Evolutionary conservation across 2,888 invertebrate genomes (phyloP).

Genomic region (Sphaerophoria rueppellii): DNA sequence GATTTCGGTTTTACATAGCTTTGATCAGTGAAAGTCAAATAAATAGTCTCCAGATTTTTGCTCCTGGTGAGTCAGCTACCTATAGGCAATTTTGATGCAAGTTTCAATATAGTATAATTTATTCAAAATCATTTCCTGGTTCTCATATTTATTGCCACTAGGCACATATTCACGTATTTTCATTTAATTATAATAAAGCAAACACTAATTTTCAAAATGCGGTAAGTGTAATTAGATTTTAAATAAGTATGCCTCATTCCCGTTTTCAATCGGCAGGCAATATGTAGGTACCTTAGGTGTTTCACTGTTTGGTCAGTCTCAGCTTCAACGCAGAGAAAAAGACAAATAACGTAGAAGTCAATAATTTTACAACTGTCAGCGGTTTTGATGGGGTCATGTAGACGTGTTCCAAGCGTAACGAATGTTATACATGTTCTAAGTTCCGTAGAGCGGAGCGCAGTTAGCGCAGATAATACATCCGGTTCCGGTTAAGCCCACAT

Average conservation of each 20-base stretch:
- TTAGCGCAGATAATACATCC: constrained; percentile 83
- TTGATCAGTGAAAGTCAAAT: too few species aligned
- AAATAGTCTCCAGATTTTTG: too few species aligned
- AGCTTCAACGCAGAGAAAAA: constrained; percentile 53
- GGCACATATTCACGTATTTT: constrained; percentile 25
- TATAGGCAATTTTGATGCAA: too few species aligned
- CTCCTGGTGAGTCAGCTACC: too few species aligned
- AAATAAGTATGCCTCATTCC: constrained; percentile 21
- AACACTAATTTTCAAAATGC: constrained; percentile 34
- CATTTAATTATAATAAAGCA: constrained; percentile 38
- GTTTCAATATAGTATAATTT: too few species aligned
- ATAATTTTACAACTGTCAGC: constrained; percentile 56
- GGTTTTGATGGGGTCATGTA: constrained; percentile 65
- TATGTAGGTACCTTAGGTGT: neutral
- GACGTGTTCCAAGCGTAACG: constrained; percentile 73
- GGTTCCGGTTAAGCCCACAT: constrained; percentile 82
- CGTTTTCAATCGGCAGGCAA: constrained; percentile 8
- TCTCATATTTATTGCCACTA: neutral
- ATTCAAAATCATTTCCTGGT: constrained; percentile 50
- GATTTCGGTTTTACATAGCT: too few species aligned
- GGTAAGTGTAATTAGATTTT: constrained; percentile 30
- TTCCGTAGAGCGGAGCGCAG: constrained; percentile 77
- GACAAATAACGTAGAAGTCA: constrained; percentile 50
- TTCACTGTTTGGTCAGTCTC: constrained; percentile 18
- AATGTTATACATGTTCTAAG: constrained; percentile 74